Conservation (phyloP, 2,888 invertebrate genomes). For the Drosophila paranaensis region DNA sequence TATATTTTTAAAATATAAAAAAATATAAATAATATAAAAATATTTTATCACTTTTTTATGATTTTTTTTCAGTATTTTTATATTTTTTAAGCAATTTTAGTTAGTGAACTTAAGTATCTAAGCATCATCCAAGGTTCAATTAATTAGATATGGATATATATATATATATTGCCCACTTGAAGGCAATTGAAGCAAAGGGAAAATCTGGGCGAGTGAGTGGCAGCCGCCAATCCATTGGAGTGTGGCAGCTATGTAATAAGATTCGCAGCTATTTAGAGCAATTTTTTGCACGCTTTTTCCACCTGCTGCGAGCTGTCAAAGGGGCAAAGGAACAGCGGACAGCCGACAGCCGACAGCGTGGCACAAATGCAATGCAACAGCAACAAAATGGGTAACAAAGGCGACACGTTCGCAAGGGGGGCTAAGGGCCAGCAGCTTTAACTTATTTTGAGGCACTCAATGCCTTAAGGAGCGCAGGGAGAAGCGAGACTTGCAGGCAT, state of each 20-base stretch:
- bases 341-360: conserved; percentile 33
- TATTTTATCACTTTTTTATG: too few species aligned
- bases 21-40: too few species aligned
- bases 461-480: conserved; percentile 21
- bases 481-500: conserved; percentile 49
- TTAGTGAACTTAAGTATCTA: too few species aligned
- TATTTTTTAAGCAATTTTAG: too few species aligned
- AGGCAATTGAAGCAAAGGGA: conserved; percentile 40
- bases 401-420: conserved; percentile 24
- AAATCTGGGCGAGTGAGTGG: not conserved
- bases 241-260: conserved; percentile 52
- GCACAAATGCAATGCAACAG: conserved; percentile 63
- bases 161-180: conserved; percentile 34
- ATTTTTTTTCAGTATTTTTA: too few species aligned
- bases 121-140: conserved; percentile 21
- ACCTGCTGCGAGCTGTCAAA: conserved; percentile 42
- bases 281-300: conserved; percentile 48
- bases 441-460: conserved; percentile 52
- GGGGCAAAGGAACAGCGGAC: conserved; percentile 28
- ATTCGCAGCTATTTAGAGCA: conserved; percentile 68
- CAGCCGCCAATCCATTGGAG: conserved; percentile 8
- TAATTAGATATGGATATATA: conserved; percentile 41
- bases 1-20: too few species aligned
- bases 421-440: conserved; percentile 46
- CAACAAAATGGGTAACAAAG: conserved; percentile 38